A percentile compares a stretch with the other conserved stretches of the same genome.
phyloP scores from a whole-genome alignment of 2,888 invertebrate genomes.

The Leptura quadrifasciata region DNA sequence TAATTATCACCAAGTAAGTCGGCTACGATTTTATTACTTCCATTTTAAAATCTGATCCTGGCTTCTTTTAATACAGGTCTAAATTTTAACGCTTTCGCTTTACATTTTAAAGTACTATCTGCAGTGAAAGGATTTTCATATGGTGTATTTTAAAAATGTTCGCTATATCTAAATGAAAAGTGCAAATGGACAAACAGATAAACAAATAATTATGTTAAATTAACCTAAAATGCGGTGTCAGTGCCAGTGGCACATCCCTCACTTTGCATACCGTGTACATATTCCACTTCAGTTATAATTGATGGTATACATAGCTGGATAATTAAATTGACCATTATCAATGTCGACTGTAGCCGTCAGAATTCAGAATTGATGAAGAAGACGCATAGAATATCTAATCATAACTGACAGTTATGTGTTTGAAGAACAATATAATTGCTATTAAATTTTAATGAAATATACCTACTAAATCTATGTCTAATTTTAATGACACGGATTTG shows the following conservation, averaged over 20 bases:
- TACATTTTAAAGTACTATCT: too few relatives aligned
- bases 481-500: background rate
- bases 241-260: conserved; percentile 10
- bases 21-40: too few relatives aligned
- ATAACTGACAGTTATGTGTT: conserved; percentile 1
- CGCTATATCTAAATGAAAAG: too few relatives aligned
- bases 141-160: too few relatives aligned
- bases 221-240: conserved; percentile 13
- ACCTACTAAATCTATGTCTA: background rate
- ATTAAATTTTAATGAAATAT: conserved; percentile 3
- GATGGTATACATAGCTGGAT: conserved; percentile 51
- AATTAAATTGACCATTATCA: conserved; percentile 58
- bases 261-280: conserved; percentile 5
- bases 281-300: conserved; percentile 43
- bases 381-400: conserved; percentile 23
- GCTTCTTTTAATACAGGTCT: too few relatives aligned
- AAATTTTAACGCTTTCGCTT: too few relatives aligned
- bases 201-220: background rate
- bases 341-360: conserved; percentile 52
- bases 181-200: too few relatives aligned
- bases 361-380: conserved; percentile 49
- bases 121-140: too few relatives aligned
- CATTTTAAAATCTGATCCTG: too few relatives aligned
- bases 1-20: too few relatives aligned
- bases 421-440: conserved; percentile 4